A percentile compares a stretch with the other conserved stretches of the same genome.
These are phyloP conservation scores for honey bee (Apis mellifera) DNA, from an alignment of 1,140 invertebrate genomes.

Conservation along the genomic window Amel_HAv3.1 CM009939.2:2745001-2745500, in stretches of 20 bases:
- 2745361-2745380: constrained; percentile 4
- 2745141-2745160: background rate
- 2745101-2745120: background rate
- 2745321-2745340: background rate
- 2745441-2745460: background rate
- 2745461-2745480: constrained; percentile 30
- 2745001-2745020: too few relatives aligned
- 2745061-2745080: background rate
- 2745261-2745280: background rate
- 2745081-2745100: background rate
- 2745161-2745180: background rate
- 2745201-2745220: background rate
- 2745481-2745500: constrained; percentile 10
- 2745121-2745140: background rate
- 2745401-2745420: background rate
- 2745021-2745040: too few relatives aligned
- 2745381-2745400: background rate
- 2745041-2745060: too few relatives aligned
- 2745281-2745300: background rate
- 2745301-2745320: background rate
- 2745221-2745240: background rate
- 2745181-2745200: background rate
- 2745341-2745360: background rate
- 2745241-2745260: background rate
- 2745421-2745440: background rate